Evolutionary conservation across 2,888 invertebrate genomes (phyloP).

Genomic region (Bhutanitis thaidina): DNA sequence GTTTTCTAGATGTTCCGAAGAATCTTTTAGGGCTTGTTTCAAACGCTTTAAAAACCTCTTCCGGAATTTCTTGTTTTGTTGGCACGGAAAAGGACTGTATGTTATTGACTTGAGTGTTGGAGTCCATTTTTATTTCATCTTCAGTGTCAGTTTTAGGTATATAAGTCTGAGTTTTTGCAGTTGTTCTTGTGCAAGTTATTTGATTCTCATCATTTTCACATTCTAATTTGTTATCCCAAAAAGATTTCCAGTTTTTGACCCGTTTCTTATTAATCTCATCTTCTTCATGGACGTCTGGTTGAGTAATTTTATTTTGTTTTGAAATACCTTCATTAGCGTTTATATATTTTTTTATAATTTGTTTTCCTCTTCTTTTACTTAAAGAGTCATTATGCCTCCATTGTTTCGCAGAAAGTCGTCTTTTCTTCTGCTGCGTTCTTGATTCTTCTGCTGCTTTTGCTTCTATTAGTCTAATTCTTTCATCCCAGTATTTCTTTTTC

Average conservation of each 20-base stretch:
- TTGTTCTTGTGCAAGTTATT: slow-evolving; percentile 27
- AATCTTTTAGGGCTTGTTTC: slow-evolving; percentile 74
- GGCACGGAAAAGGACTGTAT: slow-evolving; percentile 25
- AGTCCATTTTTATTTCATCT: not conserved
- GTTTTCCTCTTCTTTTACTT: slow-evolving; percentile 64
- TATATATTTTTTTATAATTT: slow-evolving; percentile 60
- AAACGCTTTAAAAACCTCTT: slow-evolving; percentile 72
- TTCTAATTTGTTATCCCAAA: slow-evolving; percentile 65
- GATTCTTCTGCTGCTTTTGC: slow-evolving; percentile 58
- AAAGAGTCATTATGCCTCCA: slow-evolving; percentile 64
- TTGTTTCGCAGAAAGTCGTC: slow-evolving; percentile 49
- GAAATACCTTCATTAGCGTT: slow-evolving; percentile 40
- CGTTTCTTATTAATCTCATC: slow-evolving; percentile 39
- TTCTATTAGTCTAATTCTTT: slow-evolving; percentile 66
- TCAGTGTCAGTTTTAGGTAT: not conserved
- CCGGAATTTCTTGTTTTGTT: slow-evolving; percentile 63
- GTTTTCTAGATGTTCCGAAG: slow-evolving; percentile 70
- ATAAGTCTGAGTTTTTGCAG: slow-evolving; percentile 18
- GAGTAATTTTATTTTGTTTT: slow-evolving; percentile 27
- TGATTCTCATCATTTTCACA: slow-evolving; percentile 38
- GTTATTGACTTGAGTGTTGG: slow-evolving; percentile 14
- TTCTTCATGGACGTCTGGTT: slow-evolving; percentile 24
- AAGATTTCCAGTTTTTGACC: slow-evolving; percentile 66
- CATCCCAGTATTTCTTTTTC: slow-evolving; percentile 75
- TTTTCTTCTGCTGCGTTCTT: slow-evolving; percentile 49